A percentile compares a stretch with the other conserved stretches of the same genome.
phyloP scores from a whole-genome alignment of 2,113 vertebrate species.

The Daboia siamensis region DNA sequence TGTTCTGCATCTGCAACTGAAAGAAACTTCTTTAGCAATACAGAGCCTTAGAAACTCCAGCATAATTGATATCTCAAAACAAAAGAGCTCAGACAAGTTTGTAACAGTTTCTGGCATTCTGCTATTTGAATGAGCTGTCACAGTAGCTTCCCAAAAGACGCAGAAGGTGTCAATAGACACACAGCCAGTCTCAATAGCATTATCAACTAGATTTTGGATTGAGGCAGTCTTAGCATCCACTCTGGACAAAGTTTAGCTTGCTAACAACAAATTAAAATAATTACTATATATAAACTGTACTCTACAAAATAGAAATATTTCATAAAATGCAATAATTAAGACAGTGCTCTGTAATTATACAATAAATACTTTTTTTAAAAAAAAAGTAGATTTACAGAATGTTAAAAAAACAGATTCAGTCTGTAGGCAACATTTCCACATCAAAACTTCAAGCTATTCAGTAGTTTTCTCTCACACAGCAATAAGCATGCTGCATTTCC shows the following conservation, averaged over 20 bases:
- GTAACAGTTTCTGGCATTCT: not conserved
- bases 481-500: slow-evolving; percentile 76
- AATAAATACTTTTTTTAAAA: slow-evolving; percentile 1
- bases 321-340: slow-evolving; percentile 41
- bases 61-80: not conserved
- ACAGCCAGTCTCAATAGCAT: not conserved
- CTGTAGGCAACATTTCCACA: slow-evolving; percentile 65
- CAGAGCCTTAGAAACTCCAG: not conserved
- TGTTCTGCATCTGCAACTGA: not conserved
- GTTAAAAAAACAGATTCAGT: slow-evolving; percentile 43
- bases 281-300: not conserved
- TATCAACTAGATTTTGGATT: not conserved
- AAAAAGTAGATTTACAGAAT: not conserved
- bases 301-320: slow-evolving; percentile 24
- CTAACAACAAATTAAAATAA: not conserved
- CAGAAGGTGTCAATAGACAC: not conserved
- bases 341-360: slow-evolving; percentile 47
- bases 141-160: not conserved
- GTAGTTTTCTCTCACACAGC: slow-evolving; percentile 72
- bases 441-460: slow-evolving; percentile 63
- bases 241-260: not conserved
- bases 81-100: not conserved
- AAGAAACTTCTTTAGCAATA: not conserved
- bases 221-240: not conserved
- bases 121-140: not conserved